phyloP scores from a whole-genome alignment of 2,797 vertebrate species.

The Sternarchorhynchus goeldii region DNA sequence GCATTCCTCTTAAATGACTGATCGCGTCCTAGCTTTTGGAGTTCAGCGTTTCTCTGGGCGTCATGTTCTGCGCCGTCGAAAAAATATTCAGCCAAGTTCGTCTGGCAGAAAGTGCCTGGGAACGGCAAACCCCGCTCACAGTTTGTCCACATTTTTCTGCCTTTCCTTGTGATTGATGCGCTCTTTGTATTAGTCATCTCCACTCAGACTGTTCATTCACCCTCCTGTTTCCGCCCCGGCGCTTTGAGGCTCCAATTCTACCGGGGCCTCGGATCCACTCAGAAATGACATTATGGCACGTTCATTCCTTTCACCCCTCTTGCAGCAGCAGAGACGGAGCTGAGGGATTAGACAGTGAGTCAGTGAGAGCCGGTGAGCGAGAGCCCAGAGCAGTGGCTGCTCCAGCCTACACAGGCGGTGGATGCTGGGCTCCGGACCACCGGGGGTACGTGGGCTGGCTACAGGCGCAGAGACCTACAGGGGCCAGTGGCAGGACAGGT shows the following conservation, averaged over 20 bases:
- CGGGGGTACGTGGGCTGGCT: slow-evolving; percentile 12
- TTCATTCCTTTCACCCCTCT: slow-evolving; percentile 9
- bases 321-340: slow-evolving; percentile 17
- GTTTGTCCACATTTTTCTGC: neutral
- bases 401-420: slow-evolving; percentile 23
- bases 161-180: slow-evolving; percentile 14
- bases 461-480: neutral
- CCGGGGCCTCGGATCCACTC: neutral
- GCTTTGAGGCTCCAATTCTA: neutral
- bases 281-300: slow-evolving; percentile 1
- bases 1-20: slow-evolving; percentile 55
- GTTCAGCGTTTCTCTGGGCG: neutral
- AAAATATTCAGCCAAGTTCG: neutral
- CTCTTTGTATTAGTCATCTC: neutral
- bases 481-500: neutral
- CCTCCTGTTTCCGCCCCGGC: neutral
- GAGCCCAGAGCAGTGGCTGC: slow-evolving; percentile 22
- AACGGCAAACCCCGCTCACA: neutral
- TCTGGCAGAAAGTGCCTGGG: neutral
- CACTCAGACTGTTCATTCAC: slow-evolving; percentile 9
- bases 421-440: neutral
- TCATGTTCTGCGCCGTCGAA: neutral
- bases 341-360: slow-evolving; percentile 19
- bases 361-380: slow-evolving; percentile 12
- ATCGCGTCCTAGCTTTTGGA: slow-evolving; percentile 39